A percentile compares a stretch with the other conserved stretches of the same genome.
Evolutionary conservation across 2,113 vertebrate genomes (phyloP).

Genomic region (Malurus elegans): DNA sequence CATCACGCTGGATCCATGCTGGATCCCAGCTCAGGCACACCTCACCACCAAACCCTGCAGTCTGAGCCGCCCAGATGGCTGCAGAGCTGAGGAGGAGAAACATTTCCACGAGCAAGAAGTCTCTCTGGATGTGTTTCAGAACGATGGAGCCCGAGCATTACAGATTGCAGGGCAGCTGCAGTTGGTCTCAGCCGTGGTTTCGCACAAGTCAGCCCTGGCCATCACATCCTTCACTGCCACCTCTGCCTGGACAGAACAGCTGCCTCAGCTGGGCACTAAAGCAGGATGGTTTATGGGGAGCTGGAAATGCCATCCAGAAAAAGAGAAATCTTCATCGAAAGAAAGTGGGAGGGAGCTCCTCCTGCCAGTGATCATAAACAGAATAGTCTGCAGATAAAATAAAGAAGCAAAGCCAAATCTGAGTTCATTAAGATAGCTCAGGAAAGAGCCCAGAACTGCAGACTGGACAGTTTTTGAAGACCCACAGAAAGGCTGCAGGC

Average conservation of each 20-base stretch:
- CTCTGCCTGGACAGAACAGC: background rate
- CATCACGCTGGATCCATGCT: rapidly evolving
- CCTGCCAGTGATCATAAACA: background rate
- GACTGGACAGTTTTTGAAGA: constrained; percentile 7
- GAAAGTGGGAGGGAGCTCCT: background rate
- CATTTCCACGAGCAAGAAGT: background rate
- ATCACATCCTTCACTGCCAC: background rate
- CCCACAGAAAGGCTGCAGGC: background rate
- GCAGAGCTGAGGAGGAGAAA: background rate
- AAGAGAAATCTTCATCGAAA: background rate
- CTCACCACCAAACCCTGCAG: background rate
- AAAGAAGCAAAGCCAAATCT: background rate
- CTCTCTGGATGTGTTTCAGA: background rate
- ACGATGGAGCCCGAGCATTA: background rate
- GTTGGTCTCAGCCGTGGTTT: background rate
- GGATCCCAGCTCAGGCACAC: background rate
- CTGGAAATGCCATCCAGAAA: background rate
- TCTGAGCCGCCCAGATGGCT: background rate
- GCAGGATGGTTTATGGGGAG: background rate
- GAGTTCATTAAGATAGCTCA: background rate
- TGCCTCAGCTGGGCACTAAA: background rate
- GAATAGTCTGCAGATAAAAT: background rate
- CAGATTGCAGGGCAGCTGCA: background rate
- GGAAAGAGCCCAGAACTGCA: background rate
- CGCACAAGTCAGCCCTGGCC: background rate